Conservation (phyloP, 2,888 invertebrate species). For the Pseudeuparius sepicola region DNA sequence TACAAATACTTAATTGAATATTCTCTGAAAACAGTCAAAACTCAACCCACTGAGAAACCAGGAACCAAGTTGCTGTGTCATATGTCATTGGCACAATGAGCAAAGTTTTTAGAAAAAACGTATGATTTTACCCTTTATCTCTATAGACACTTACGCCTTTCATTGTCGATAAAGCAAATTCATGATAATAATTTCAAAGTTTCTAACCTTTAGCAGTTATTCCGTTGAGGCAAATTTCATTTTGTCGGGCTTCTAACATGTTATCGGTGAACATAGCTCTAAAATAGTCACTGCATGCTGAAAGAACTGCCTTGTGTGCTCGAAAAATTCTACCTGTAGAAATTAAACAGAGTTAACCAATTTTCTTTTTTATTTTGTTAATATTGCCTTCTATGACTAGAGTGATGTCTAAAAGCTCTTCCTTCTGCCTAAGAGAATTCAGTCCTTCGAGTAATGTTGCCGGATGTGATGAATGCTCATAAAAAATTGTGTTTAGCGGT, state of each 20-base stretch:
- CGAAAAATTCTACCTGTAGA: constrained; percentile 50
- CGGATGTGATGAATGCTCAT: constrained; percentile 48
- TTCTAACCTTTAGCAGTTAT: constrained; percentile 47
- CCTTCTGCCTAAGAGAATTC: constrained; percentile 48
- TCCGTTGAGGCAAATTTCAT: constrained; percentile 55
- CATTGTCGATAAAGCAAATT: too few relatives aligned
- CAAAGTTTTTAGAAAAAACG: too few relatives aligned
- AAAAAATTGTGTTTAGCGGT: constrained; percentile 40
- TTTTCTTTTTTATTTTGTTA: too few relatives aligned
- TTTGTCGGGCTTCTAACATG: constrained; percentile 55
- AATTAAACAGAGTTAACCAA: too few relatives aligned
- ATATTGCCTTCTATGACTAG: constrained; percentile 54
- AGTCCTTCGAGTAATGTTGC: constrained; percentile 49
- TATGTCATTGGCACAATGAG: too few relatives aligned
- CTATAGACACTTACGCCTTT: too few relatives aligned
- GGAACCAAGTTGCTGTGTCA: too few relatives aligned
- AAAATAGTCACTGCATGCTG: constrained; percentile 65
- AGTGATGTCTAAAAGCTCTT: constrained; percentile 56
- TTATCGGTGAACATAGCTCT: constrained; percentile 66
- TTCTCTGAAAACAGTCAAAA: too few relatives aligned
- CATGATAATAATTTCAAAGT: too few relatives aligned
- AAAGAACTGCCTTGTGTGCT: constrained; percentile 60
- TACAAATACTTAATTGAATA: too few relatives aligned
- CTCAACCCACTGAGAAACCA: too few relatives aligned
- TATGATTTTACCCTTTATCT: too few relatives aligned